Evolutionary conservation across 2,797 vertebrate species (phyloP).

Genomic region (Enteromius anoplus): DNA sequence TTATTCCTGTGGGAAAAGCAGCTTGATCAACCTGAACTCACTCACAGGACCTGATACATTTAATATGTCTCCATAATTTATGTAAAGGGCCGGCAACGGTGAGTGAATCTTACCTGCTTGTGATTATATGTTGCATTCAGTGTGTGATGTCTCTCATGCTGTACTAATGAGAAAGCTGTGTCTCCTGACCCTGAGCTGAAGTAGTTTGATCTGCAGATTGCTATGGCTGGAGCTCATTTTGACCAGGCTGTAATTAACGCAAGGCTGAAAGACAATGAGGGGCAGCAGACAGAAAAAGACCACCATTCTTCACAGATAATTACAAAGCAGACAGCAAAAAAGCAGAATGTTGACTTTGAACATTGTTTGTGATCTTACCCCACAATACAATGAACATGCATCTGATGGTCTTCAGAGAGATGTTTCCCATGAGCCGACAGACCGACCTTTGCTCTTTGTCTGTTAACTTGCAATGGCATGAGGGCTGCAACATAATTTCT

Average conservation of each 20-base stretch:
- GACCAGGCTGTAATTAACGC: slow-evolving; percentile 54
- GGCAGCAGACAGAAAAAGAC: slow-evolving; percentile 15
- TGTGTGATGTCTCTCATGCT: slow-evolving; percentile 46
- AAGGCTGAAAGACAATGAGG: slow-evolving; percentile 41
- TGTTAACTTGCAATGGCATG: background rate
- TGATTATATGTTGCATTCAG: slow-evolving; percentile 17
- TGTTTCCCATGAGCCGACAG: slow-evolving; percentile 8
- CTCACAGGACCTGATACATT: background rate
- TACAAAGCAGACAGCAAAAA: slow-evolving; percentile 51
- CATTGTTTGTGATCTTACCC: slow-evolving; percentile 35
- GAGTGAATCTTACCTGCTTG: background rate
- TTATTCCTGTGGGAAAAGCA: background rate
- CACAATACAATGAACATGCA: slow-evolving; percentile 4
- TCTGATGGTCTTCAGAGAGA: background rate
- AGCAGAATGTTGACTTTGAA: slow-evolving; percentile 35
- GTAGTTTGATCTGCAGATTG: slow-evolving; percentile 32
- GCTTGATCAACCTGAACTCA: background rate
- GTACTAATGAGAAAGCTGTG: slow-evolving; percentile 54
- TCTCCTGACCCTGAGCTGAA: slow-evolving; percentile 48
- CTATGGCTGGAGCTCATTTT: slow-evolving; percentile 28
- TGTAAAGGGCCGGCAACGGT: background rate
- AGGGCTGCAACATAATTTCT: background rate
- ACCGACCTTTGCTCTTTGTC: slow-evolving; percentile 6
- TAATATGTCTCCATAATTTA: slow-evolving; percentile 4
- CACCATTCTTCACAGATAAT: slow-evolving; percentile 37